These are phyloP conservation scores for Pinna nobilis DNA, from an alignment of 1,140 invertebrate species.

Conservation along the genomic window DNA sequence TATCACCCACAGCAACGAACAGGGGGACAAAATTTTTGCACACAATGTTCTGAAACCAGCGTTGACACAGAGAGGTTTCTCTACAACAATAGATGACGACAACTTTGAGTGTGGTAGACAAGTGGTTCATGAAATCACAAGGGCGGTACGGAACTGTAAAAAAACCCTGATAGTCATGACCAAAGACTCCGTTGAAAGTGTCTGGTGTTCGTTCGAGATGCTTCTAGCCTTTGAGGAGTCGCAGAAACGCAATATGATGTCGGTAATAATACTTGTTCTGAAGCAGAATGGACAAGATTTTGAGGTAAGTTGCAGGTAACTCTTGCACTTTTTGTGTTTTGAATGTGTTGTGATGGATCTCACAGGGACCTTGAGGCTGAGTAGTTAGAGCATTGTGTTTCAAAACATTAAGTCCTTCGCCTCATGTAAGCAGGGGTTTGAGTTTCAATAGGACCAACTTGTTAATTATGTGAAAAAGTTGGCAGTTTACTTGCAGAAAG, in stretches of 20 bases:
- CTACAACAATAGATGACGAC: neutral
- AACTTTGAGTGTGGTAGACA: slow-evolving; percentile 3
- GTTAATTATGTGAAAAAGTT: no score
- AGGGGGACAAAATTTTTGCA: neutral
- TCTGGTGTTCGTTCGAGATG: slow-evolving; percentile 32
- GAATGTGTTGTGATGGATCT: no score
- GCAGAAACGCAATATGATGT: slow-evolving; percentile 12
- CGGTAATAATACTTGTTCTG: slow-evolving; percentile 22
- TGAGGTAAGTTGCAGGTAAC: no score
- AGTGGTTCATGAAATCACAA: slow-evolving; percentile 6
- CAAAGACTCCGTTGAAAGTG: slow-evolving; percentile 13
- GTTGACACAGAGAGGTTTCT: neutral
- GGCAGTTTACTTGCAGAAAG: no score
- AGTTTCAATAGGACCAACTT: no score
- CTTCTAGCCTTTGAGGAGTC: slow-evolving; percentile 31
- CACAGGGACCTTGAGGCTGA: no score
- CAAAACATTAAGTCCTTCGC: no score
- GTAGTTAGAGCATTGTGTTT: no score
- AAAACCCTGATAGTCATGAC: slow-evolving; percentile 22
- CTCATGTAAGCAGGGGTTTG: no score
- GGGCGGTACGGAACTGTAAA: neutral
- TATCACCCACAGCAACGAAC: slow-evolving; percentile 1
- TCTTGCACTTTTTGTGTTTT: no score
- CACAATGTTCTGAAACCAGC: neutral
- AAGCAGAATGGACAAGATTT: no score